Percentiles rank a stretch among this genome's conserved stretches.
Evolutionary conservation across 2,797 vertebrate species (phyloP).

Genomic region (Schizopygopsis pylzovi): DNA sequence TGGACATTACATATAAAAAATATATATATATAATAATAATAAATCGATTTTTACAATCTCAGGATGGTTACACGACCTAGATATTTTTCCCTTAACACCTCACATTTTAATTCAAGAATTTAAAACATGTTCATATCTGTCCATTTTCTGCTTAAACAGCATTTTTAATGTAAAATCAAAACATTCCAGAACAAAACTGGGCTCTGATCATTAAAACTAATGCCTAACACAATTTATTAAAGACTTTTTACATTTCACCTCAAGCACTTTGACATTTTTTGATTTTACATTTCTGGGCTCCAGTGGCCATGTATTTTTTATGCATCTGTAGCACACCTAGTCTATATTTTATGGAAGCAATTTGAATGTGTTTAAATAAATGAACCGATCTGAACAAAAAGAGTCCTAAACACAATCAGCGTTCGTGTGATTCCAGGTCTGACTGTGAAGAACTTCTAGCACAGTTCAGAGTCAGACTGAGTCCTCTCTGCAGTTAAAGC

Average conservation of each 20-base stretch:
- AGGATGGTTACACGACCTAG: background rate
- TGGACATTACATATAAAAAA: too few relatives aligned
- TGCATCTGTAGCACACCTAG: background rate
- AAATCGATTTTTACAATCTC: background rate
- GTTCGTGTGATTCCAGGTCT: background rate
- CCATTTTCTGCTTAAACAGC: background rate
- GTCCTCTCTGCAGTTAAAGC: conserved; percentile 2
- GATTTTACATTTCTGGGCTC: background rate
- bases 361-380: conserved; percentile 13
- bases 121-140: background rate
- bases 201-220: background rate
- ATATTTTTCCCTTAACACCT: background rate
- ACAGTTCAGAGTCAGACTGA: background rate
- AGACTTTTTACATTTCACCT: background rate
- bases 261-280: background rate
- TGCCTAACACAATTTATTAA: background rate
- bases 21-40: background rate
- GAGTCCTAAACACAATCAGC: background rate
- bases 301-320: background rate
- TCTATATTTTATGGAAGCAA: background rate
- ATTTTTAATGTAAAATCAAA: background rate
- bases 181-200: background rate
- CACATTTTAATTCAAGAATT: background rate
- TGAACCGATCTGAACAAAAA: background rate
- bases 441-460: background rate